Percentiles rank a stretch among this genome's conserved stretches.
Evolutionary conservation across 2,113 vertebrate genomes (phyloP).

Genomic region (Rhegmatorhina hoffmannsi): DNA sequence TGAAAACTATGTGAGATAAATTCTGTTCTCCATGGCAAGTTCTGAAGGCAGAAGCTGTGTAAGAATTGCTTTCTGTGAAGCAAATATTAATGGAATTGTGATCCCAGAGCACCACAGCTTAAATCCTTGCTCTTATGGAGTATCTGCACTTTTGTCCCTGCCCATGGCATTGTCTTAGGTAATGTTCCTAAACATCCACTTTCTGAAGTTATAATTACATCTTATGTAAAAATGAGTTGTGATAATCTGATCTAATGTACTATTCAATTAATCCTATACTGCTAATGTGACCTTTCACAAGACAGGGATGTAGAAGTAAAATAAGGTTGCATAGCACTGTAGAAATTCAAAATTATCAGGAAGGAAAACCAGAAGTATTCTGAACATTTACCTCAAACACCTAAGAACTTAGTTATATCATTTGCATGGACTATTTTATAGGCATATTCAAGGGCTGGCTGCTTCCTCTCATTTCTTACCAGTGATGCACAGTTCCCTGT

Average conservation of each 20-base stretch:
- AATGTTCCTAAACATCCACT: background rate
- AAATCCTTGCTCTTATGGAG: background rate
- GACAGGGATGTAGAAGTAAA: background rate
- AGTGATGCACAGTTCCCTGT: background rate
- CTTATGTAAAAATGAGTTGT: background rate
- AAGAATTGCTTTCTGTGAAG: background rate
- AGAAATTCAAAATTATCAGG: background rate
- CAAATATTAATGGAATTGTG: background rate
- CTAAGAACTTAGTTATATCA: background rate
- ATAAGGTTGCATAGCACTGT: background rate
- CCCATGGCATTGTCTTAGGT: background rate
- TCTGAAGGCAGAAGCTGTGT: background rate
- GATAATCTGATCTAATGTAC: background rate
- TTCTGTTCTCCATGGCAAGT: fast-evolving
- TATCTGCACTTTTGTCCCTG: background rate
- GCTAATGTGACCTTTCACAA: background rate
- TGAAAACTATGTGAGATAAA: background rate
- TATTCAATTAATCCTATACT: background rate
- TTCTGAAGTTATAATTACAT: background rate
- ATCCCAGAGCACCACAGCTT: background rate
- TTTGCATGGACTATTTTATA: background rate
- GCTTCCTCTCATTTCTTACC: background rate
- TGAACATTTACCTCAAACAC: background rate
- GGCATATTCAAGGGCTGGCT: background rate
- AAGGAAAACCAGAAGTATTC: background rate